Evolutionary conservation across 2,888 invertebrate genomes (phyloP), one percentile per base, ranked within the genome.

Genomic region (Julus scanicus): DNA sequence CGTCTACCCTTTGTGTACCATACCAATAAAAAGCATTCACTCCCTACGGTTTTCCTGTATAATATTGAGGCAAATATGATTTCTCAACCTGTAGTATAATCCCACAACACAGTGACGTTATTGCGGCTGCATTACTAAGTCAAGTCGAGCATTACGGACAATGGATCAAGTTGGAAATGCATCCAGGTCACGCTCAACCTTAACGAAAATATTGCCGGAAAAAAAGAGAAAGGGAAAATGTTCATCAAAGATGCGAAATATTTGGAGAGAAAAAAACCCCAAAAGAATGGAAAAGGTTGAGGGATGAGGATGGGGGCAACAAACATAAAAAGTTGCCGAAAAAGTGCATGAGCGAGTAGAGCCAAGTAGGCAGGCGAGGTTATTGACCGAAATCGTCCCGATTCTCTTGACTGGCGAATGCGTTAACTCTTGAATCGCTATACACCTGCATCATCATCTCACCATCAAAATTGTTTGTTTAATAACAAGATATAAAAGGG

Each of bases 311-410:
- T 48, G 11, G 48, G n/a, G 53, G 53, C 53, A 53, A 53, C 53
- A 53, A 15, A 15, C 53, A 15, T 53, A 53, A 15, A 53, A 53
- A 53, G 13, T 53, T 53, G 53, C 53, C 11, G 11, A 15, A 53
- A 53, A 53, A 53, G 15, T 15, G 53, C 53, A 53, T 53, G 53
- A 53, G 53, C 11, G 53, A 53, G 53, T 53, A 11, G 53, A 8
- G 53, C 53, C 53, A 53, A 53, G 53, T 53, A 53, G 53, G 53
- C 53, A 53, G 53, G 11, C 53, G 71, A 20, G 71, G 71, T 71
- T n/a, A 20, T 20, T 71, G 71, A 71, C 71, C 71, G 71, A 71
- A 71, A 71, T 71, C 71, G 71, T 71, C 71, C 71, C 71, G 71
- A 71, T 71, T 71, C 71, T 71, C 71, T 71, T 71, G 20, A 71